Percentiles rank a stretch among this genome's conserved stretches.
Evolutionary conservation across 2,888 invertebrate species (phyloP).

Genomic region (Nasonia oneida): DNA sequence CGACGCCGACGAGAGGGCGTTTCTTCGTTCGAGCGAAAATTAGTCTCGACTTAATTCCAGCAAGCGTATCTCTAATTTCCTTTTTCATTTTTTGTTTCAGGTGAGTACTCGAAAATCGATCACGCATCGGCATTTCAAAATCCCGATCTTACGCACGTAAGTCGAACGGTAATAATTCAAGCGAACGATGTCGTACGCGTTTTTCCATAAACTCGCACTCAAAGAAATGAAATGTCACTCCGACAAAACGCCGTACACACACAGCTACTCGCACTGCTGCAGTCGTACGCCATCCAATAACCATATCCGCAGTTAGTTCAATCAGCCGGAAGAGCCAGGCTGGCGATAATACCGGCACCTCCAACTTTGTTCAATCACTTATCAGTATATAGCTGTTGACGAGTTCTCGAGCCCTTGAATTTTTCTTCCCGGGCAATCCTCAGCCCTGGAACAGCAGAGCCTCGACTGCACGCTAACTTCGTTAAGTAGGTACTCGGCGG

Average conservation of each 20-base stretch:
- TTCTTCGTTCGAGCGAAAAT: no score
- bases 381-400: background rate
- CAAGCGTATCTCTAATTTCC: no score
- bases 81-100: slow-evolving; percentile 24
- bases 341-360: background rate
- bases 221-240: no score
- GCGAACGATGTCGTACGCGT: background rate
- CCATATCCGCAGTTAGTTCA: background rate
- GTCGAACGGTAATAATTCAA: background rate
- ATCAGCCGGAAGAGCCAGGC: background rate
- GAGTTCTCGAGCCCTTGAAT: slow-evolving; percentile 8
- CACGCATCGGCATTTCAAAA: background rate
- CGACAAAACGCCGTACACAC: no score
- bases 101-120: slow-evolving; percentile 17
- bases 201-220: background rate
- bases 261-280: no score
- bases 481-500: slow-evolving; percentile 55
- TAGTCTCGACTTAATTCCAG: no score
- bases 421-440: slow-evolving; percentile 30
- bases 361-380: slow-evolving; percentile 37
- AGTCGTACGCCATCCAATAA: background rate
- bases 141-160: background rate
- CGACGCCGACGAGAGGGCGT: background rate
- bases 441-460: background rate
- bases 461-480: slow-evolving; percentile 41